phyloP scores from a whole-genome alignment of 2,113 vertebrate genomes.

The Jacana jacana region DNA sequence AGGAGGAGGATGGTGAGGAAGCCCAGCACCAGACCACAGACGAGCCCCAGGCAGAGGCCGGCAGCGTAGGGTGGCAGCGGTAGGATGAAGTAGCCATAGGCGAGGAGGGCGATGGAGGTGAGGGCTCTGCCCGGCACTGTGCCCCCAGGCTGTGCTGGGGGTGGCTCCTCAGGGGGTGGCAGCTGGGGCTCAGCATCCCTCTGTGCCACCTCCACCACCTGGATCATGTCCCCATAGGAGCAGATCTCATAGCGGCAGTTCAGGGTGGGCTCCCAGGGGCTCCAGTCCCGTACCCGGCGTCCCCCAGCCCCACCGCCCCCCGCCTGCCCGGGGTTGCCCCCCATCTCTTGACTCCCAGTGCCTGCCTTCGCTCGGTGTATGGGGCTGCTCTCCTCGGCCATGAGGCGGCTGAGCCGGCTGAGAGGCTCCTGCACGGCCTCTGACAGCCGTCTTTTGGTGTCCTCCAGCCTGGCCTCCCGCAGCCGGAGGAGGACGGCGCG shows the following conservation, averaged over 20 bases:
- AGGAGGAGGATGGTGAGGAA: slow-evolving; percentile 79
- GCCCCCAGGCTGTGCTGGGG: not conserved
- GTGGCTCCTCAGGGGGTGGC: not conserved
- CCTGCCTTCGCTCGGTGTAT: not conserved
- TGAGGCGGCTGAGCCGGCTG: slow-evolving; percentile 86
- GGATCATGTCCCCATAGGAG: slow-evolving; percentile 74
- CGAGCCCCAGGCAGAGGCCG: slow-evolving; percentile 82
- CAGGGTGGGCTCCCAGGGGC: slow-evolving; percentile 20
- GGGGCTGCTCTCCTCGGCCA: slow-evolving; percentile 78
- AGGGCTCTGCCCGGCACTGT: slow-evolving; percentile 76
- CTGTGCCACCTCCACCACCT: slow-evolving; percentile 66
- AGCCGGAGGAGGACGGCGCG: slow-evolving; percentile 82
- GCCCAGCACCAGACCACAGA: slow-evolving; percentile 81
- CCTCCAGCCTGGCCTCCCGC: slow-evolving; percentile 80
- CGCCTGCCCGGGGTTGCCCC: not conserved
- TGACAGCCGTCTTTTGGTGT: slow-evolving; percentile 80
- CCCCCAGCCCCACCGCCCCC: not conserved
- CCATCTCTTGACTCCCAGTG: not conserved
- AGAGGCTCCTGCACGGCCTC: slow-evolving; percentile 83
- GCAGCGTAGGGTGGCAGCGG: slow-evolving; percentile 84
- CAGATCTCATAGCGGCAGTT: slow-evolving; percentile 74
- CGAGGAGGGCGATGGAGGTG: slow-evolving; percentile 72
- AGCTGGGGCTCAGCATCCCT: not conserved
- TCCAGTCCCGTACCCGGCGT: not conserved
- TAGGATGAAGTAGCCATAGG: slow-evolving; percentile 82